Percentiles rank a stretch among this genome's conserved stretches.
These are phyloP conservation scores for Plotosus lineatus DNA, from an alignment of 2,113 vertebrate species.

Conservation along the genomic window DNA sequence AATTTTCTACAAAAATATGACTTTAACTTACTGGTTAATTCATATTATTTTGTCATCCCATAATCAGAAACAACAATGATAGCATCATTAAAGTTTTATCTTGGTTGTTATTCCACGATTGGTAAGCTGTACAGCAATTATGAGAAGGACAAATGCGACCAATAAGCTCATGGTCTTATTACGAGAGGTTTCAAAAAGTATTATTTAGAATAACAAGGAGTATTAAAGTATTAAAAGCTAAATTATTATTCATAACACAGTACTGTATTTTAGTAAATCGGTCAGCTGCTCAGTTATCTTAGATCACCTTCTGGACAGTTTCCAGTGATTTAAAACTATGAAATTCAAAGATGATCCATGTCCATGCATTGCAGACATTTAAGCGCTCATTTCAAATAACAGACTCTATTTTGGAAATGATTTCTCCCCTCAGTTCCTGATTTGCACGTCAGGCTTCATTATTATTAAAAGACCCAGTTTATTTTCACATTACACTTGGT, in stretches of 20 bases:
- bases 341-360: neutral
- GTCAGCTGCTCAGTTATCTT: neutral
- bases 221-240: neutral
- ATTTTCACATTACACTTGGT: neutral
- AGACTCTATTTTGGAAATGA: neutral
- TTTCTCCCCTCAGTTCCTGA: neutral
- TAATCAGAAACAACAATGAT: neutral
- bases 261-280: neutral
- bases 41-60: neutral
- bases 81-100: neutral
- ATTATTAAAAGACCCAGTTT: neutral
- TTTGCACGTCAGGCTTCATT: neutral
- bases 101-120: neutral
- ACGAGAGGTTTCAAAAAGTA: too few species aligned
- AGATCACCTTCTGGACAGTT: neutral
- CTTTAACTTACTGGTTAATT: neutral
- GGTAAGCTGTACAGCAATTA: neutral
- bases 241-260: neutral
- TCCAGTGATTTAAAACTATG: neutral
- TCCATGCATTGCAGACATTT: neutral
- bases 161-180: too few species aligned
- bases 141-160: too few species aligned
- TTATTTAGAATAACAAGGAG: too few species aligned
- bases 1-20: neutral
- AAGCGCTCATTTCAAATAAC: neutral